These are phyloP conservation scores for Tenodera sinensis DNA, from an alignment of 2,888 invertebrate genomes.

Conservation along the genomic window DNA sequence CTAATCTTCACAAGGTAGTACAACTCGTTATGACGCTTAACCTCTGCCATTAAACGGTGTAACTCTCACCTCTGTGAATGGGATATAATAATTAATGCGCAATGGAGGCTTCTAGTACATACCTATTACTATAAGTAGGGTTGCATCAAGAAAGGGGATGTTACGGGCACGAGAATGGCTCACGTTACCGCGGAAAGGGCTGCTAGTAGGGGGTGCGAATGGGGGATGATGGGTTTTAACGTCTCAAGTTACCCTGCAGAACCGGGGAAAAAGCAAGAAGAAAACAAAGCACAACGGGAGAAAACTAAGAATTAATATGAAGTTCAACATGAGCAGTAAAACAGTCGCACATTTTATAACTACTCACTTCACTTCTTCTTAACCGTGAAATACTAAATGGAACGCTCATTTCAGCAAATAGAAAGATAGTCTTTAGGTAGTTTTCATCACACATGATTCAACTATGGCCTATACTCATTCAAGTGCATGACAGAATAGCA, in stretches of 20 bases:
- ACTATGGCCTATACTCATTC: no score
- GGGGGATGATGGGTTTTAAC: background rate
- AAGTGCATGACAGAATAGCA: no score
- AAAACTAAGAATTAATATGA: no score
- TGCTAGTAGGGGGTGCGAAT: background rate
- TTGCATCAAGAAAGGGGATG: background rate
- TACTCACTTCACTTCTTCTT: no score
- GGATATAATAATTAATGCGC: background rate
- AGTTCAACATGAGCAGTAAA: no score
- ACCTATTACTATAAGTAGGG: background rate
- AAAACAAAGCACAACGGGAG: background rate
- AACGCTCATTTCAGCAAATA: no score
- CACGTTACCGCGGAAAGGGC: background rate
- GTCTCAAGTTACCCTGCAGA: background rate
- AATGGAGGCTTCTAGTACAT: background rate
- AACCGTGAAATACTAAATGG: no score
- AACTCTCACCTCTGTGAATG: background rate
- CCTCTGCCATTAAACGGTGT: background rate
- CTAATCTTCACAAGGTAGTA: background rate
- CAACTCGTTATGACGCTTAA: background rate
- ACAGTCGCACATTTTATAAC: no score
- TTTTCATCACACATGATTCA: no score
- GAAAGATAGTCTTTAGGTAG: no score
- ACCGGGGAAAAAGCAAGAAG: background rate
- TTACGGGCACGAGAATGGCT: background rate